These are phyloP conservation scores for fruit fly (Drosophila melanogaster) DNA, from an alignment of 1,140 invertebrate species.

Conservation along the genomic window Release_6_plus_ISO1_MT NT_037436.4:5159501-5160000, in stretches of 20 bases:
- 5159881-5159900: slow-evolving; percentile 42
- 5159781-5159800: slow-evolving; percentile 73
- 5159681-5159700: slow-evolving; percentile 64
- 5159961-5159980: slow-evolving; percentile 76
- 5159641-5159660: slow-evolving; percentile 40
- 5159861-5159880: slow-evolving; percentile 60
- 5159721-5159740: slow-evolving; percentile 37
- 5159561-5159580: slow-evolving; percentile 46
- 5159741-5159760: slow-evolving; percentile 41
- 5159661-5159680: slow-evolving; percentile 11
- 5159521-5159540: slow-evolving; percentile 6
- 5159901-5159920: slow-evolving; percentile 51
- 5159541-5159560: slow-evolving; percentile 51
- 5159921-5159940: slow-evolving; percentile 78
- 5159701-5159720: slow-evolving; percentile 57
- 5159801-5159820: slow-evolving; percentile 52
- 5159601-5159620: slow-evolving; percentile 31
- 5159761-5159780: slow-evolving; percentile 44
- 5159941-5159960: slow-evolving; percentile 82
- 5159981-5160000: slow-evolving; percentile 83
- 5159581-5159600: slow-evolving; percentile 47
- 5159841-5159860: slow-evolving; percentile 37
- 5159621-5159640: slow-evolving; percentile 18
- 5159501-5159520: slow-evolving; percentile 22
- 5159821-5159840: slow-evolving; percentile 8